Evolutionary conservation across 2,888 invertebrate genomes (phyloP).

Genomic region (Archaeoteleia sp.): DNA sequence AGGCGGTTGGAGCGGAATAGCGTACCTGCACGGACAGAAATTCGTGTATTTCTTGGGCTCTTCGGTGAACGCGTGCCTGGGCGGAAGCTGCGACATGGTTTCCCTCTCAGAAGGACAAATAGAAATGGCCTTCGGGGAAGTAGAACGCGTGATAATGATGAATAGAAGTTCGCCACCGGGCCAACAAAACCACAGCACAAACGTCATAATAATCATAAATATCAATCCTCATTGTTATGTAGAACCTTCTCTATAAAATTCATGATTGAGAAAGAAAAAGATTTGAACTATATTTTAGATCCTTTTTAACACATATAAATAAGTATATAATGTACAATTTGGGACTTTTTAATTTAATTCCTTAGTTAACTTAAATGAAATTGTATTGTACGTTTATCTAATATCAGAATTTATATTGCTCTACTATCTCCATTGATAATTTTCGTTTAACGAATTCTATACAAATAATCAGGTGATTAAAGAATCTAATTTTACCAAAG

Average conservation of each 20-base stretch:
- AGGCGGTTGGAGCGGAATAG: conserved; percentile 50
- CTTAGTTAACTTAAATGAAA: too few relatives aligned
- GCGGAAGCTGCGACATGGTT: conserved; percentile 71
- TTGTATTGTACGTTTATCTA: too few relatives aligned
- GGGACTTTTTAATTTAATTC: too few relatives aligned
- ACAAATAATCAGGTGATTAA: too few relatives aligned
- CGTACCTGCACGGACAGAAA: conserved; percentile 41
- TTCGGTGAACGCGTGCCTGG: conserved; percentile 60
- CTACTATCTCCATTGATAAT: too few relatives aligned
- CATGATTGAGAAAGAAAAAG: too few relatives aligned
- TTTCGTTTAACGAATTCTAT: too few relatives aligned
- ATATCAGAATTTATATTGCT: too few relatives aligned
- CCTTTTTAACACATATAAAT: too few relatives aligned
- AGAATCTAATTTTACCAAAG: too few relatives aligned
- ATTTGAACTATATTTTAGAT: too few relatives aligned
- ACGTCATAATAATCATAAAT: conserved; percentile 34
- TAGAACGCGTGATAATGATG: conserved; percentile 67
- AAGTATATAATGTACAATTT: too few relatives aligned
- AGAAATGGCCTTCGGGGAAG: conserved; percentile 51
- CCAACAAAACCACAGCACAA: conserved; percentile 48
- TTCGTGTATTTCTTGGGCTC: conserved; percentile 48
- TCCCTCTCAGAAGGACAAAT: conserved; percentile 73
- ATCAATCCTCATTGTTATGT: conserved; percentile 13
- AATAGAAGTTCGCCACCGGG: conserved; percentile 63
- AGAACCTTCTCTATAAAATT: conserved; percentile 4